These are phyloP conservation scores for Vicugna pacos DNA, from an alignment of 2,113 vertebrate genomes.

Conservation along the genomic window DNA sequence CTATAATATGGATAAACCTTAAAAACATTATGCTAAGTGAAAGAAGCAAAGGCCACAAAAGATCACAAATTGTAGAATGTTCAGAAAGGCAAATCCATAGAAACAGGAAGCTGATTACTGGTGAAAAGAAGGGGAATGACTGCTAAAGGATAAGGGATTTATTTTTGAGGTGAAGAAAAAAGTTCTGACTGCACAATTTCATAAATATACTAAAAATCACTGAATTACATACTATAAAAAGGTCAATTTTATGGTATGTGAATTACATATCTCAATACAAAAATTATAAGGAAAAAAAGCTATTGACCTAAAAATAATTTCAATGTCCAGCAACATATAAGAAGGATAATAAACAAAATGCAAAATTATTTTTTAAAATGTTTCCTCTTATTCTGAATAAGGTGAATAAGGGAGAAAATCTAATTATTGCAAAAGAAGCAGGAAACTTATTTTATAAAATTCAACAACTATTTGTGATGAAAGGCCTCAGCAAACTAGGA, in stretches of 20 bases:
- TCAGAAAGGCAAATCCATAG: background rate
- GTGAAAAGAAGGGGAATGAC: background rate
- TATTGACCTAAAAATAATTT: background rate
- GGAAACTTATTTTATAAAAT: constrained; percentile 13
- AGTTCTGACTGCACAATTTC: background rate
- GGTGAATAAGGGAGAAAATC: background rate
- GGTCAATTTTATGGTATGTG: background rate
- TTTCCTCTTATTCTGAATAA: background rate
- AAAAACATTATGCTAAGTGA: background rate
- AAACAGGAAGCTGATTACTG: background rate
- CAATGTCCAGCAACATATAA: background rate
- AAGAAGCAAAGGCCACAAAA: constrained; percentile 17
- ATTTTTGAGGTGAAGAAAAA: background rate
- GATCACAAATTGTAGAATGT: background rate
- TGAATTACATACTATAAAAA: constrained; percentile 21
- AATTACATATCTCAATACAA: background rate
- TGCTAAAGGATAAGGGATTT: background rate
- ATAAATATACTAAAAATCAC: constrained; percentile 39
- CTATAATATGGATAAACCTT: background rate
- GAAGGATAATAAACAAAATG: constrained; percentile 6
- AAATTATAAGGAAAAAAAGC: background rate
- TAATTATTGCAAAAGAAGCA: constrained; percentile 1
- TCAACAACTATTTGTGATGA: background rate
- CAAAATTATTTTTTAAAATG: background rate
- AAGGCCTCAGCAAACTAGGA: background rate